A percentile compares a stretch with the other conserved stretches of the same genome.
Conservation (phyloP, 2,888 invertebrate species). For the Plebejus anna region DNA sequence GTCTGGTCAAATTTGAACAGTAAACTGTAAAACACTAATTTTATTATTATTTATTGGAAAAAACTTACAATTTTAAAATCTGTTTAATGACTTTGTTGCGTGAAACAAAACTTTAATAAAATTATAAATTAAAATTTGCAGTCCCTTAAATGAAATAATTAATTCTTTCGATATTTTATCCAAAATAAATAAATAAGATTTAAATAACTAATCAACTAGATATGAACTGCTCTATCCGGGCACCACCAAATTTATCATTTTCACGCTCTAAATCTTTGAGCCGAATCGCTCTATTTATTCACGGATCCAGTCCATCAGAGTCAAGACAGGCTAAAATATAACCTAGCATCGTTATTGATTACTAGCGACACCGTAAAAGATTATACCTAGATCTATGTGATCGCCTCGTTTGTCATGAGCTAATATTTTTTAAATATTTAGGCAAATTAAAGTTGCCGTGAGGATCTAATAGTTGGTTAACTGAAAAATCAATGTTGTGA, state of each 20-base stretch:
- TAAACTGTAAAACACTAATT: not conserved
- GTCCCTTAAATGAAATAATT: no score
- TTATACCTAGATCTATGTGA: not conserved
- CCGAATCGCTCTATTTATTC: slow-evolving; percentile 21
- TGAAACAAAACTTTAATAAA: no score
- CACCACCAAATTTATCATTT: not conserved
- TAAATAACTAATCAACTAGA: not conserved
- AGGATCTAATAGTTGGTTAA: no score
- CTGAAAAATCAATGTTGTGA: not conserved
- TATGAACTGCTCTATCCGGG: not conserved
- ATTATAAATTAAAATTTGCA: no score
- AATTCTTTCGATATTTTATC: no score
- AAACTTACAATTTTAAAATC: not conserved
- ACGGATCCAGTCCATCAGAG: not conserved
- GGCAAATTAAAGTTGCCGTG: not conserved
- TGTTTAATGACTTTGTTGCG: not conserved
- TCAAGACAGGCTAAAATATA: slow-evolving; percentile 10
- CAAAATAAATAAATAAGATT: not conserved
- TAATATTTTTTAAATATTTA: not conserved
- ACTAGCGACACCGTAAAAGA: not conserved
- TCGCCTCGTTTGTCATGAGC: not conserved
- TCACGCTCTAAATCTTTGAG: slow-evolving; percentile 23
- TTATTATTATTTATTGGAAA: not conserved
- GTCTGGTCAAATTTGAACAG: not conserved
- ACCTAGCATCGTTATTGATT: slow-evolving; percentile 21